These are phyloP conservation scores for Calliopsis andreniformis DNA, from an alignment of 1,140 invertebrate species.

Conservation along the genomic window DNA sequence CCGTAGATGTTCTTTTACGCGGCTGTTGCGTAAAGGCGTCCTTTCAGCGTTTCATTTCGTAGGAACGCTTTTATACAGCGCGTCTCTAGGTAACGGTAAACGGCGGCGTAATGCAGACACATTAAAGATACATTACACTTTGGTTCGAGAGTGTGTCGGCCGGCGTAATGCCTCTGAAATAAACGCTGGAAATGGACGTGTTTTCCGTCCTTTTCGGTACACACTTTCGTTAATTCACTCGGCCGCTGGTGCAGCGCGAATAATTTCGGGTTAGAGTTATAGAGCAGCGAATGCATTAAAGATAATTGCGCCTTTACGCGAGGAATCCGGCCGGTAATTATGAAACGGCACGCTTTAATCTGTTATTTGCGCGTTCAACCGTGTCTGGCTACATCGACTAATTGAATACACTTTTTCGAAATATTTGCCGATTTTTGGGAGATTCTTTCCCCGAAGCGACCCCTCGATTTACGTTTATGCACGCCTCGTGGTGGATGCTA, in stretches of 20 bases:
- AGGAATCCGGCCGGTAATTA: slow-evolving; percentile 27
- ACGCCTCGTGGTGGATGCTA: no score
- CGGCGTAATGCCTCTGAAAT: slow-evolving; percentile 22
- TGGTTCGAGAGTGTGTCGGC: slow-evolving; percentile 3
- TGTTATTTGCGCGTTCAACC: slow-evolving; percentile 27
- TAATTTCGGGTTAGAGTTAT: slow-evolving; percentile 24
- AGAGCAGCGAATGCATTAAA: slow-evolving; percentile 39
- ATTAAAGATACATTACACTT: slow-evolving; percentile 47
- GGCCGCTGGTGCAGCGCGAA: not conserved
- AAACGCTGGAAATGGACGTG: slow-evolving; percentile 34
- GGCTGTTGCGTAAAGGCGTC: slow-evolving; percentile 38
- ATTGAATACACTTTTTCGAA: not conserved
- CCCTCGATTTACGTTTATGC: no score
- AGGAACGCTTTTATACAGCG: slow-evolving; percentile 40
- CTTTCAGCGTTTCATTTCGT: slow-evolving; percentile 42
- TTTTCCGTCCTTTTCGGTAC: slow-evolving; percentile 5
- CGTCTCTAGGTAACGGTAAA: slow-evolving; percentile 48
- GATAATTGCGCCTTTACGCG: slow-evolving; percentile 39
- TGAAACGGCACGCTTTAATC: slow-evolving; percentile 18
- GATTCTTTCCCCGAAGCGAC: not conserved
- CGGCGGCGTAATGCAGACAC: slow-evolving; percentile 42
- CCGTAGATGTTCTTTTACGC: slow-evolving; percentile 17
- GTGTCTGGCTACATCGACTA: slow-evolving; percentile 1
- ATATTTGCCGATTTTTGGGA: not conserved
- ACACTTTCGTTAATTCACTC: slow-evolving; percentile 42